Conservation (phyloP, 2,888 invertebrate genomes). For the Sinhomidia bicolor region DNA sequence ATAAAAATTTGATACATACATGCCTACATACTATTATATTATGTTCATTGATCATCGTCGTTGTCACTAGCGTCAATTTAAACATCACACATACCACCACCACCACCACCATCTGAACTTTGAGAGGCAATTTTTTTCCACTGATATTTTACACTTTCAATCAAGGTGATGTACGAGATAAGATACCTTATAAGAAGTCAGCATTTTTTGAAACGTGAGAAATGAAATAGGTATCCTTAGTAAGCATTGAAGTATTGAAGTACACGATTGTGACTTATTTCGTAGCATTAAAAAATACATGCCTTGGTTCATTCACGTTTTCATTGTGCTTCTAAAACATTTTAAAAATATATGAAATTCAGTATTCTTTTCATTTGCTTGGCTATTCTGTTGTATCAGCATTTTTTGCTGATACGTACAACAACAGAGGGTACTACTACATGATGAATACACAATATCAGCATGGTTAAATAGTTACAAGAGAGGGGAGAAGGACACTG, state of each 20-base stretch:
- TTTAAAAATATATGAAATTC: not conserved
- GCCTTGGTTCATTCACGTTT: constrained; percentile 2
- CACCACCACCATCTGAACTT: not conserved
- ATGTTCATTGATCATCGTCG: not conserved
- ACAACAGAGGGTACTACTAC: too few species aligned
- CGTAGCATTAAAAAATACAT: too few species aligned
- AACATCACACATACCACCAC: not conserved
- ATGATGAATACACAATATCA: too few species aligned
- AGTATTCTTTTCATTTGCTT: not conserved
- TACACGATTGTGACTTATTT: too few species aligned
- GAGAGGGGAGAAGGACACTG: too few species aligned
- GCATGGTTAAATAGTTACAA: too few species aligned
- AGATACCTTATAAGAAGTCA: not conserved
- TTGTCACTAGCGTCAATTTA: not conserved
- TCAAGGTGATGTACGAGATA: constrained; percentile 5
- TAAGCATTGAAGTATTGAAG: too few species aligned
- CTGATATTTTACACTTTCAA: not conserved
- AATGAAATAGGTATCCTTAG: not conserved
- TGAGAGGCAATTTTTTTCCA: not conserved
- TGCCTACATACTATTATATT: not conserved
- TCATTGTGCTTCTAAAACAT: not conserved
- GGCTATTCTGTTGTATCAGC: not conserved
- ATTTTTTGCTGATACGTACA: too few species aligned
- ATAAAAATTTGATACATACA: not conserved
- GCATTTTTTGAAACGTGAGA: not conserved